Evolutionary conservation across 1,140 invertebrate species (phyloP).

Genomic region (Myzus persicae): DNA sequence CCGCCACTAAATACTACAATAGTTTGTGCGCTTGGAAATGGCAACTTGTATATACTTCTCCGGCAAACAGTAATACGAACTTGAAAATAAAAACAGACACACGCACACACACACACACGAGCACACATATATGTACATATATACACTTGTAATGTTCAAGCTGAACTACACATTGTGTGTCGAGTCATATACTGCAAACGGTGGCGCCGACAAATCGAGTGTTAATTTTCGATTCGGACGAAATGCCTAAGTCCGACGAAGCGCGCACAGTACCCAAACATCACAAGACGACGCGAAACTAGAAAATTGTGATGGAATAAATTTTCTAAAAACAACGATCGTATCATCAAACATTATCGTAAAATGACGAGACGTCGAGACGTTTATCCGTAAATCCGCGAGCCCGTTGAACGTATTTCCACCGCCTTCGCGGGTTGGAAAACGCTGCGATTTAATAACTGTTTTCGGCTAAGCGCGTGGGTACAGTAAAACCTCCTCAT

Average conservation of each 20-base stretch:
- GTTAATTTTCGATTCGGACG: background rate
- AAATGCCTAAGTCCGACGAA: background rate
- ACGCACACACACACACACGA: background rate
- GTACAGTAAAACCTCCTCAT: too few species aligned
- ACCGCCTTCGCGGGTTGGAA: too few species aligned
- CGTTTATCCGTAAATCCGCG: too few species aligned
- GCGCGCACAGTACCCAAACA: background rate
- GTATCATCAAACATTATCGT: too few species aligned
- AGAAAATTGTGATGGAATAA: too few species aligned
- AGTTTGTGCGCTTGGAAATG: background rate
- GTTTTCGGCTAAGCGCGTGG: too few species aligned
- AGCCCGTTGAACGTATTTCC: too few species aligned
- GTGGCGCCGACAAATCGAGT: background rate
- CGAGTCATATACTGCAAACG: background rate
- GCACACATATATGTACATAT: background rate
- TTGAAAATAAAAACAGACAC: slow-evolving; percentile 10
- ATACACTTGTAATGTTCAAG: background rate
- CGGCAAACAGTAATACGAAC: slow-evolving; percentile 11
- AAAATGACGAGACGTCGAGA: too few species aligned
- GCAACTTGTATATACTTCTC: background rate
- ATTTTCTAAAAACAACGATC: too few species aligned
- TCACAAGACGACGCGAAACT: background rate
- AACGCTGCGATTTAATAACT: too few species aligned
- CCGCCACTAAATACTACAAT: slow-evolving; percentile 27
- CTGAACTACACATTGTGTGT: background rate